Evolutionary conservation across 2,113 vertebrate genomes (phyloP), one percentile per base, ranked within the genome.

Genomic region (Nibea coibor): DNA sequence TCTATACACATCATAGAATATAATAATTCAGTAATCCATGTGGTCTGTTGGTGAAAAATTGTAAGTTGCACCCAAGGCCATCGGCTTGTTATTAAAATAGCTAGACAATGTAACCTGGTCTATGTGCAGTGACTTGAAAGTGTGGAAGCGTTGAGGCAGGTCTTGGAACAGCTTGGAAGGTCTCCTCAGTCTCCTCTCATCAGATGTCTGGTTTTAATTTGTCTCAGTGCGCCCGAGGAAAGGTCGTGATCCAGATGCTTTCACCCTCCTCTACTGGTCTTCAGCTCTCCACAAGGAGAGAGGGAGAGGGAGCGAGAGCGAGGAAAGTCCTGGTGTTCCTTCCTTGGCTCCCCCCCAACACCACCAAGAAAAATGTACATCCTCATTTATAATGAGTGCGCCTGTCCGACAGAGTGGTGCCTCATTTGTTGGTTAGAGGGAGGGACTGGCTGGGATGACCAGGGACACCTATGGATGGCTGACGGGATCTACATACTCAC

Each of bases 131-230:
- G 87, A 88, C 75, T 90, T 90, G 87, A 81, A 90, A 90, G 78
- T 62, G 75, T 80, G 75, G 72, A 80, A 77, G 86, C 56, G 22
- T 78, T 1, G 62, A 68, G 81, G 88, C 86, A 75, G 78, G 72
- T 88, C 72, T 82, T 65, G 78, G 59, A 88, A 87, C 83, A 68
- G 87, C 77, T 85, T 67, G 86, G 88, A 91, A 84, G 89, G 85
- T 89, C 83, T 92, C 87, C 74, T 83, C 62, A 87, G 89, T 90
- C 86, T 92, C 84, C 82, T 90, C 81, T 91, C 88, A 84, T 92
- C 91, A 90, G 82, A 87, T 84, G 90, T 93, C 91, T 93, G 88
- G 72, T 91, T 93, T 92, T 93, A 92, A 93, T 95, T 94, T 93
- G 89, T 93, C 85, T 92, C 89, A 64, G 89, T 35, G 86, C 72